Evolutionary conservation across 2,797 vertebrate species (phyloP), one percentile per base, ranked within the genome.

Genomic region (Hemibagrus guttatus): DNA sequence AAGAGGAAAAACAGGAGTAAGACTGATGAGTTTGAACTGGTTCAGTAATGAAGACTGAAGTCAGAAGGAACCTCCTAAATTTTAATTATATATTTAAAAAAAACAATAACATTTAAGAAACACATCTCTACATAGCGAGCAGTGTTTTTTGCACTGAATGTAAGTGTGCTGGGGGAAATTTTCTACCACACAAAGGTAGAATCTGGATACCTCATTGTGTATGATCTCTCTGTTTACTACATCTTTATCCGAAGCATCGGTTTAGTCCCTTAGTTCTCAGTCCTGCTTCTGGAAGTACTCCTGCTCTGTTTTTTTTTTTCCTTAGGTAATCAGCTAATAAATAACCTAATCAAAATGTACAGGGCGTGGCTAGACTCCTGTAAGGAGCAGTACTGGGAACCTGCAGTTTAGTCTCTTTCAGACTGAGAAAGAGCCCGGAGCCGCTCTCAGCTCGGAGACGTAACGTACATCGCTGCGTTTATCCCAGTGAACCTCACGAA

Each of bases 111-210:
- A 59, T 64, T n/a, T 49, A 49, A n/a, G 14, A 66, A 66, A 82
- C 23, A 6, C 28, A 23, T 80, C 16, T 58, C 16, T 71, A n/a
- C 23, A 81, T 35, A 80, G 1, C 35, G 3, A 42, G 52, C n/a
- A 63, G 66, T 63, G 52, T 84, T 84, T 49, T 64, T 88, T 84
- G 82, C 68, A 64, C 87, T 81, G 72, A 82, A 64, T 28, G 4
- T 76, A 71, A 52, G 56, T 13, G 0, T 52, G 6, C 26, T 46
- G 6, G 42, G 66, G 21, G 42, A 26, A 21, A 14, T 23, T 81
- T 39, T n/a, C 28, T 86, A 74, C 42, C n/a, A 21, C 46, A 59
- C 14, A n/a, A 54, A 59, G 12, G 23, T 76, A 46, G 49, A 83
- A 58, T 13, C 35, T n/a, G 17, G 52, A 58, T 83, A 68, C 81